These are phyloP conservation scores for Lepetodrilus schrolli DNA, from an alignment of 2,888 invertebrate genomes.

Conservation along the genomic window DNA sequence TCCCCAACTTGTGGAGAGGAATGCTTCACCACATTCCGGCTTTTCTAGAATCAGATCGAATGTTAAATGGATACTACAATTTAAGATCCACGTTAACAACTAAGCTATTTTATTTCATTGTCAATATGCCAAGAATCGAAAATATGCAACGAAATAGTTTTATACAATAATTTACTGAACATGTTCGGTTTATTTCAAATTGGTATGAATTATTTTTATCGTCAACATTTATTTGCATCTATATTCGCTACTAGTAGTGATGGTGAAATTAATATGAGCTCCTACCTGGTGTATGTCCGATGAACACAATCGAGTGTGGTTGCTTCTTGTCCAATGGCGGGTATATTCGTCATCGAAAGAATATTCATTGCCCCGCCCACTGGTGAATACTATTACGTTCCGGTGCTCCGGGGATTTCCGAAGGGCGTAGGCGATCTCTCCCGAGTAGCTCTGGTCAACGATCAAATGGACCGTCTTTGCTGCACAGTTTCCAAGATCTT, in stretches of 20 bases:
- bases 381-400: slow-evolving; percentile 74
- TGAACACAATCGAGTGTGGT: slow-evolving; percentile 71
- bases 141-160: too few species aligned
- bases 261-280: too few species aligned
- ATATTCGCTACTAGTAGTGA: too few species aligned
- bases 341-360: slow-evolving; percentile 73
- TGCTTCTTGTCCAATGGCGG: slow-evolving; percentile 69
- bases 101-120: too few species aligned
- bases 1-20: slow-evolving; percentile 73
- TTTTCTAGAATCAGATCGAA: slow-evolving; percentile 61
- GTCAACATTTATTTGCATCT: too few species aligned
- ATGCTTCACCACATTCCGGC: slow-evolving; percentile 58
- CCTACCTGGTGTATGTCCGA: slow-evolving; percentile 73
- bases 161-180: too few species aligned
- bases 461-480: slow-evolving; percentile 77
- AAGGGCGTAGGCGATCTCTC: slow-evolving; percentile 72
- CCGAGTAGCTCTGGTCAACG: slow-evolving; percentile 77
- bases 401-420: slow-evolving; percentile 65
- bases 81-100: too few species aligned
- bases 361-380: slow-evolving; percentile 72
- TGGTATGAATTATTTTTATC: too few species aligned
- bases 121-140: too few species aligned
- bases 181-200: too few species aligned
- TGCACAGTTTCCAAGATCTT: slow-evolving; percentile 76
- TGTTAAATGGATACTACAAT: too few species aligned